Base-by-base conservation (phyloP, 2,797 vertebrate species). In the Ceryle rudis region DNA sequence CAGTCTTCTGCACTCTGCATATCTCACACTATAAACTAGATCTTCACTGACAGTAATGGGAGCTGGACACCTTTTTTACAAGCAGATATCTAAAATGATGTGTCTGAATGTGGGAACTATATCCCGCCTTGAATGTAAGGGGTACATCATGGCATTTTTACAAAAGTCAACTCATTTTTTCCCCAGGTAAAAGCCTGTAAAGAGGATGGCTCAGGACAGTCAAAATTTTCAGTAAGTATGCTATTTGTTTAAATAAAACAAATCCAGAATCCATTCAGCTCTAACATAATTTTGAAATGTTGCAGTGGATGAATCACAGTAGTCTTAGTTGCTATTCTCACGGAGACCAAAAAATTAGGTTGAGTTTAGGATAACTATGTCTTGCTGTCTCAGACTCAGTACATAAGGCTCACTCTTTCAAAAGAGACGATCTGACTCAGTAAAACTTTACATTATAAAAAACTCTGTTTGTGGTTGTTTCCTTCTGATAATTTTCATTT, bases 301-400 rank as follows among this genome's bases (percentile, higher is more conserved):
- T 61, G 21, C 5, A 55, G 5, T 64, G 55, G 26, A 71, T 12
- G 13, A 69, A 70, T 39, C 33, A 51, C 25, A 41, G 11, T 25
- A 49, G 26, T 42, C 20, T 46, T 52, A 42, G 7, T 1, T 70
- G 60, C 46, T 0, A 1, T 80, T 62, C 13, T 75, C 2, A 0
- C 31, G 39, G 16, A 60, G 22, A 80, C 10, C 3, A 51, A 85
- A 91, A 79, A 39, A 18, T 62, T 17, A 65, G 1, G 9, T 7
- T 66, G 42, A 66, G 3, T 14, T 72, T 62, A 72, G 14, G 10
- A 70, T 42, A 84, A 23, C 5, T 42, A 26, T 51, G 10, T 67
- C 37, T 93, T 79, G 23, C 70, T 81, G 10, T 39, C 22, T 72
- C 15, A 78, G 25, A 18, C 9, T 64, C 26, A 14, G 22, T 29